Conservation (phyloP, 2,113 vertebrate species). For the Eclectus roratus region DNA sequence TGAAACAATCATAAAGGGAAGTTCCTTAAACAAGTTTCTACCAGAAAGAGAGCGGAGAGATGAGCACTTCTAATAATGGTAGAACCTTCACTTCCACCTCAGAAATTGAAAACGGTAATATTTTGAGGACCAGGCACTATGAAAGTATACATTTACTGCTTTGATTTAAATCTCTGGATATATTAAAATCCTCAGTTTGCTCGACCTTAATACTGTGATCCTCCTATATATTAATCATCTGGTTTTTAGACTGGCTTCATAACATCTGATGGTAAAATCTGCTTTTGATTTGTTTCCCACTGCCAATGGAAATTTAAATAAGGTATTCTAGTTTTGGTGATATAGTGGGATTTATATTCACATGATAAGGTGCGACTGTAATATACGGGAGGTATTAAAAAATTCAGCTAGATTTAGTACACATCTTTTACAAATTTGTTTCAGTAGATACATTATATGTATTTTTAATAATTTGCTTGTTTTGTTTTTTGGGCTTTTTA, state of each 20-base stretch:
- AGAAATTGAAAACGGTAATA: neutral
- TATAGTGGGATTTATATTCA: neutral
- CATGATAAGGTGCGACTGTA: neutral
- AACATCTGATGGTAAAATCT: neutral
- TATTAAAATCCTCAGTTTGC: neutral
- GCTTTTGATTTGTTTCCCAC: neutral
- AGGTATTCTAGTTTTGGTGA: neutral
- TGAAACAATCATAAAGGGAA: slow-evolving; percentile 41
- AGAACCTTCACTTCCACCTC: neutral
- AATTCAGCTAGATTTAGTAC: neutral
- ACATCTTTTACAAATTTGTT: neutral
- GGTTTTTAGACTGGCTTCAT: neutral
- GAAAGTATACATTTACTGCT: neutral
- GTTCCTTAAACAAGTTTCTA: slow-evolving; percentile 14
- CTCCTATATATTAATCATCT: neutral
- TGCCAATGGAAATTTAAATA: neutral
- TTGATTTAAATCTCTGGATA: neutral
- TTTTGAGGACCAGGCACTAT: neutral
- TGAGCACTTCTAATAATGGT: neutral
- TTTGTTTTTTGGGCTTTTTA: neutral
- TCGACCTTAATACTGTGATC: neutral
- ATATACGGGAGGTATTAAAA: neutral
- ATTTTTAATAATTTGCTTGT: neutral
- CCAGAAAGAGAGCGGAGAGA: neutral
- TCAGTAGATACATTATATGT: neutral